Base-by-base conservation (phyloP, 2,113 vertebrate species). In the Isichthys henryi region DNA sequence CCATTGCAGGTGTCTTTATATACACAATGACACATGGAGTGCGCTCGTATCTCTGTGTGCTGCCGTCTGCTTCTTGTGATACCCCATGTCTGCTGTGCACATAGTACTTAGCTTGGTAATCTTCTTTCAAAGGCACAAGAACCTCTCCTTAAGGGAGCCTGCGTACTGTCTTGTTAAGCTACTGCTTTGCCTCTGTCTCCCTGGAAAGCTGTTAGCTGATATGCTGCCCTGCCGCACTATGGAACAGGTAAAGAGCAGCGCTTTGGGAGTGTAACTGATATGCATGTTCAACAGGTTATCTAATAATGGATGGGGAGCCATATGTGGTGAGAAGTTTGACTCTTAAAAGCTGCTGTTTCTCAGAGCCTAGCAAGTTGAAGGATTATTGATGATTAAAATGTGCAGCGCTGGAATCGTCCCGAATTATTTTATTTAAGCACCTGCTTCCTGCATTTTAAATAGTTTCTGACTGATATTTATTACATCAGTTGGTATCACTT, bases 81-180 rank as follows among this genome's bases (percentile, higher is more conserved):
- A 85, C 88, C 88, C 52, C 43, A 74, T 80, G 91, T 43, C 85
- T 31, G 9, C 13, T 19, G 5, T 31, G n/a, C 27, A 13, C n/a
- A 48, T 49, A 82, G 10, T n/a, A 35, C 10, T 88, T 39, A 66
- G 70, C 11, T 83, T 88, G 80, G 58, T 70, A 91, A 92, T 93
- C 88, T 48, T 17, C 88, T 93, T 92, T 93, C 92, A 48, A 58
- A 19, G 92, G 50, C 87, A 70, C 86, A 80, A 80, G 74, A 39
- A 80, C 74, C 35, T 15, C 35, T 35, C 35, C 74, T 43, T 80
- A 80, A 80, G 74, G 88, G 90, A 88, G 91, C 86, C 90, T 88
- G 17, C 80, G 31, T 17, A 50, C 43, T 13, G 90, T 86, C 35
- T 39, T 62, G 52, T 13, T 31, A n/a, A 11, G 77, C 43, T 56